Conservation (phyloP, 2,888 invertebrate genomes). For the Keiferia lycopersicella region DNA sequence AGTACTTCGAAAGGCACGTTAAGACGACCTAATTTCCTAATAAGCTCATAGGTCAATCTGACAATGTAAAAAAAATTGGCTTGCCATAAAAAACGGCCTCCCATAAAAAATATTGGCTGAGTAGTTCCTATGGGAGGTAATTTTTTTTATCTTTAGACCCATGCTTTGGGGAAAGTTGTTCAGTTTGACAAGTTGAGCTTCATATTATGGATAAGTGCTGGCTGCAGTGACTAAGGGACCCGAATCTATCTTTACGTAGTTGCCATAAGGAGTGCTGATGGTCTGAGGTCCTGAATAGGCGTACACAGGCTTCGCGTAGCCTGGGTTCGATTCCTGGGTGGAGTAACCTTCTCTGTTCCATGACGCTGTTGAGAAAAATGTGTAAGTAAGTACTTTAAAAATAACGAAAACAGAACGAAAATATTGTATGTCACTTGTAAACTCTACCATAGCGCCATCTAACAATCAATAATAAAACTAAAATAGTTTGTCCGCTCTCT, state of each 20-base stretch:
- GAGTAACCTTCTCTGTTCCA: constrained; percentile 62
- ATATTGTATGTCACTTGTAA: too few relatives aligned
- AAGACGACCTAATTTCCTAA: too few relatives aligned
- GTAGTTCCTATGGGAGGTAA: too few relatives aligned
- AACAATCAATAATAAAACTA: neutral
- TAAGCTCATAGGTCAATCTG: too few relatives aligned
- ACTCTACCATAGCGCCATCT: constrained; percentile 12
- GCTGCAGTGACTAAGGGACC: neutral
- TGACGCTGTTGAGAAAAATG: constrained; percentile 44
- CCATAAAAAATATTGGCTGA: too few relatives aligned
- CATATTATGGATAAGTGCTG: neutral
- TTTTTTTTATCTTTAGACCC: too few relatives aligned
- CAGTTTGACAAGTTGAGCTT: too few relatives aligned
- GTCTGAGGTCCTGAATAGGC: constrained; percentile 59
- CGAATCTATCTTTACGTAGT: constrained; percentile 54
- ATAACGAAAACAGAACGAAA: too few relatives aligned
- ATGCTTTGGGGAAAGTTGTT: too few relatives aligned
- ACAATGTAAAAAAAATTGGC: too few relatives aligned
- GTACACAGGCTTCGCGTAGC: constrained; percentile 34
- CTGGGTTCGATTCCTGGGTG: constrained; percentile 12
- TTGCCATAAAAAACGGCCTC: too few relatives aligned
- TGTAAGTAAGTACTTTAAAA: neutral
- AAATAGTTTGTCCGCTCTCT: neutral
- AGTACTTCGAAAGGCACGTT: too few relatives aligned
- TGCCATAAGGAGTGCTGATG: constrained; percentile 68